Evolutionary conservation across 2,113 vertebrate species (phyloP), one percentile per base, ranked within the genome.

Genomic region (Sander vitreus): DNA sequence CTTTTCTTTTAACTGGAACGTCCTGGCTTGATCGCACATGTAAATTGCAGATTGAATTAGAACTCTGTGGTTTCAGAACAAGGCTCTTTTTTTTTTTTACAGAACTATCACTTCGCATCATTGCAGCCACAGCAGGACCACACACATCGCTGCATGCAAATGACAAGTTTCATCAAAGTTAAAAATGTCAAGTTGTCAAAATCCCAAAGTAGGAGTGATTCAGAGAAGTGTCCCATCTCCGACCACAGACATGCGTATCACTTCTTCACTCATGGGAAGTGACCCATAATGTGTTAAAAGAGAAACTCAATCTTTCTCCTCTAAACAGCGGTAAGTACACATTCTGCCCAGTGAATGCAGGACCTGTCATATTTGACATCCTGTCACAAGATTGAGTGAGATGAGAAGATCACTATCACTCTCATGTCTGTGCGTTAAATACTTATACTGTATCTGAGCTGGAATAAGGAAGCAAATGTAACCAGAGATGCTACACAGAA

Each of bases 1-100:
- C 16, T 51, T 27, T 36, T 33, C 73, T 67, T 43, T 11, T 43
- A 43, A 43, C 39, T 58, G 21, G 30, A 30, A 30, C 54, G n/a
- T 73, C 60, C 67, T 14, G 47, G 13, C 55, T 16, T 0, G 10
- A 69, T 87, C 89, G 71, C 88, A 76, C 73, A 51, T 53, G 25
- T 62, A 68, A 66, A 64, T 67, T 25, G 62, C 33, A 89, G 84
- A 90, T 81, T 86, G 70, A 63, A 86, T 86, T 74, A 74, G 53
- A 62, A 39, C 48, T 58, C 5, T 36, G 59, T 15, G 59, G 47
- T 65, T 79, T 83, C 67, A 72, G 63, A 82, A 66, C 58, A 68
- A 90, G 63, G 51, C 72, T 78, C 58, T 19, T 55, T 43, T 39
- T 39, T 39, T 39, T 39, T 63, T 78, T 71, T 65, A 74, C 33